These are phyloP conservation scores for Galago senegalensis DNA, from an alignment of 2,797 vertebrate species.

Conservation along the genomic window DNA sequence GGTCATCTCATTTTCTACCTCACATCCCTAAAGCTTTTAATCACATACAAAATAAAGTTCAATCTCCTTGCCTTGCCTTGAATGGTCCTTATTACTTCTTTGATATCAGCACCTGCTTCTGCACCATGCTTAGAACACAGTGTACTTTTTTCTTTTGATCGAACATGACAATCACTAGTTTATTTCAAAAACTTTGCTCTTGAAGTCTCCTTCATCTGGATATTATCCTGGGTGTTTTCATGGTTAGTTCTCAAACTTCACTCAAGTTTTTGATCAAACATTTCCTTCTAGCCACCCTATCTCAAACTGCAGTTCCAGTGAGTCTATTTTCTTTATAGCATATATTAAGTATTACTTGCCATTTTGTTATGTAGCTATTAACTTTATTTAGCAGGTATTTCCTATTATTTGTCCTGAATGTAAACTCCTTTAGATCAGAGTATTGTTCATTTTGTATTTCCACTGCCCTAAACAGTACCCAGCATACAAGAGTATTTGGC, in stretches of 20 bases:
- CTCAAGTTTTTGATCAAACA: slow-evolving; percentile 13
- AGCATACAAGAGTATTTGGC: not conserved
- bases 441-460: not conserved
- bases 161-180: not conserved
- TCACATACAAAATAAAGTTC: slow-evolving; percentile 7
- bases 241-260: not conserved
- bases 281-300: not conserved
- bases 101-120: not conserved
- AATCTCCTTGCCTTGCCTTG: not conserved
- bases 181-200: not conserved
- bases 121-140: not conserved
- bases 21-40: not conserved
- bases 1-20: not conserved
- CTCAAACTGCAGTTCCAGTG: not conserved
- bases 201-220: not conserved
- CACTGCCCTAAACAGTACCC: not conserved
- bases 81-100: not conserved
- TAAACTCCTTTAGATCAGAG: not conserved
- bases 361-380: not conserved
- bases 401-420: not conserved
- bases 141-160: not conserved
- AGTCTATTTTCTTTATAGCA: not conserved
- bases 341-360: not conserved
- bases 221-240: not conserved
- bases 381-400: not conserved